Evolutionary conservation across 1,140 invertebrate genomes (phyloP).

Genomic region (Euura lappo): DNA sequence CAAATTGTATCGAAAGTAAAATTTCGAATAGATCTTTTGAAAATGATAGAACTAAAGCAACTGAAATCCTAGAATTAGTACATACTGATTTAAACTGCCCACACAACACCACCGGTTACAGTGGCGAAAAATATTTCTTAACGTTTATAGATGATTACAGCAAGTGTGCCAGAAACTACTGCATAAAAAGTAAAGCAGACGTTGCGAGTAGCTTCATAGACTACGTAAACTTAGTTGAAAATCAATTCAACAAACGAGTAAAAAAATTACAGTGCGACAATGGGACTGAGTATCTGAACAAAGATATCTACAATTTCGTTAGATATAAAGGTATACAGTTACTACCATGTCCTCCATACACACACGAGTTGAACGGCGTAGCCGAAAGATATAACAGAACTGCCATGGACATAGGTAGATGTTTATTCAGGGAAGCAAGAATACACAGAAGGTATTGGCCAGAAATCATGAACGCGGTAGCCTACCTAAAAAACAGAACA

Average conservation of each 20-base stretch:
- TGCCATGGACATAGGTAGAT: no score
- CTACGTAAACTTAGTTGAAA: slow-evolving; percentile 32
- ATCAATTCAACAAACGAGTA: slow-evolving; percentile 33
- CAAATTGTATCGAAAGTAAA: slow-evolving; percentile 27
- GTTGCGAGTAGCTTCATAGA: slow-evolving; percentile 28
- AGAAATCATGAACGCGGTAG: slow-evolving; percentile 24
- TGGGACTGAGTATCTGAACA: slow-evolving; percentile 47
- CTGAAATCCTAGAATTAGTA: slow-evolving; percentile 41
- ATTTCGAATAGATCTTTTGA: slow-evolving; percentile 49
- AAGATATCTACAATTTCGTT: slow-evolving; percentile 22
- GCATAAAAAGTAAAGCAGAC: slow-evolving; percentile 45
- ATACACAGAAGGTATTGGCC: no score
- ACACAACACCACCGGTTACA: slow-evolving; percentile 40
- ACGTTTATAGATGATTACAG: slow-evolving; percentile 43
- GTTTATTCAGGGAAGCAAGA: no score
- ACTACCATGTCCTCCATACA: no score
- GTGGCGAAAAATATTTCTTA: slow-evolving; percentile 36
- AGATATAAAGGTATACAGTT: slow-evolving; percentile 38
- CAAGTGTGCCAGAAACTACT: slow-evolving; percentile 41
- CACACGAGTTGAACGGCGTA: no score
- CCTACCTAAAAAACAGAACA: slow-evolving; percentile 37
- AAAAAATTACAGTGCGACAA: slow-evolving; percentile 49
- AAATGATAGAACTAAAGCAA: slow-evolving; percentile 44
- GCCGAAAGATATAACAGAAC: no score
- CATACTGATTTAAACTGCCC: slow-evolving; percentile 49